Evolutionary conservation across 2,113 vertebrate species (phyloP), one percentile per base, ranked within the genome.

Genomic region (Ctenodactylus gundi): DNA sequence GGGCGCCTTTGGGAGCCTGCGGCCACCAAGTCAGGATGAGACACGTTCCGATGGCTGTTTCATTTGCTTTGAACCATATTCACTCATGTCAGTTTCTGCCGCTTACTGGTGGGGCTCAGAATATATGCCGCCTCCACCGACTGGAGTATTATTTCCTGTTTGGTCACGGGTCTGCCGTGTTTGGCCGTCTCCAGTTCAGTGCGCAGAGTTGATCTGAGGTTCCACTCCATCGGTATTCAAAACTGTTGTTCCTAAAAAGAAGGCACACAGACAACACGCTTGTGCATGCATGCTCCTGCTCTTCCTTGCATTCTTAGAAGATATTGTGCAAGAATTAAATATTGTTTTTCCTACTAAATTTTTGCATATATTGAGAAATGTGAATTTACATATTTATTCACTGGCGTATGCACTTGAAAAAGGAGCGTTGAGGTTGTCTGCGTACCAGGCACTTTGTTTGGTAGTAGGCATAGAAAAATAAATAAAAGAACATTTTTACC

Each of bases 221-320:
- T 93, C 78, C 90, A 90, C 75, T 64, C 80, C 91, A 93, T 91
- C 95, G 81, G 41, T 87, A 82, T 94, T 96, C 94, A 95, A 67
- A 92, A 78, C 78, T 84, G 64, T 93, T 88, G 84, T 68, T 84
- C 31, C 0, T 46, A 14, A 58, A 67, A 85, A 67, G 34, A 67
- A 34, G 27, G 76, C 39, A 70, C 53, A 94, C 29, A 41, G n/a
- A n/a, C n/a, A n/a, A n/a, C n/a, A n/a, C n/a, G n/a, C n/a, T n/a
- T n/a, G n/a, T n/a, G n/a, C n/a, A n/a, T n/a, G n/a, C n/a, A 8
- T 17, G 5, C 39, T 41, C 34, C n/a, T 21, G 51, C 21, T 57
- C 44, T 62, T 4, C n/a, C 27, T n/a, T n/a, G n/a, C n/a, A 8
- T 8, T 36, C n/a, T 29, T 44, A 11, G 18, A 65, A 85, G 57